Percentiles rank a stretch among this genome's conserved stretches.
Evolutionary conservation across 2,888 invertebrate genomes (phyloP).

Genomic region (Andrena bicolor): DNA sequence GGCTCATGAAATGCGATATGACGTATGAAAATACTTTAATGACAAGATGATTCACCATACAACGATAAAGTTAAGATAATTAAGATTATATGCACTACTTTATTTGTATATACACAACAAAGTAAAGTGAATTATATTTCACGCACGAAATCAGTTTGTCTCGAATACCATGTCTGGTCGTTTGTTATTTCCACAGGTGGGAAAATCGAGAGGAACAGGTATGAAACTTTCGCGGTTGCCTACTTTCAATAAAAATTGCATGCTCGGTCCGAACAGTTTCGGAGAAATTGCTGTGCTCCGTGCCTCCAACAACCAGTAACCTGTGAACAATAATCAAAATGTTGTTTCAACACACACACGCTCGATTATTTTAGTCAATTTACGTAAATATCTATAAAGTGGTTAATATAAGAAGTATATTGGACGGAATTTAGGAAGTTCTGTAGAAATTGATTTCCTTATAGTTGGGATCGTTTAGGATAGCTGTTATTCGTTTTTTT

Average conservation of each 20-base stretch:
- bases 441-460: no score
- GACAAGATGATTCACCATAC: not conserved
- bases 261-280: constrained; percentile 66
- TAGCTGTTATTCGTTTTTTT: no score
- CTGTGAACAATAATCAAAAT: constrained; percentile 49
- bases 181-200: constrained; percentile 77
- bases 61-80: not conserved
- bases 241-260: constrained; percentile 78
- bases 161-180: constrained; percentile 76
- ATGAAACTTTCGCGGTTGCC: constrained; percentile 72
- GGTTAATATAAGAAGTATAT: not conserved
- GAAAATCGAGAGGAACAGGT: constrained; percentile 76
- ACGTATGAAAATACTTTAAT: not conserved
- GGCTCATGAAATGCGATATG: not conserved
- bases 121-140: constrained; percentile 17
- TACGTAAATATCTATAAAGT: not conserved
- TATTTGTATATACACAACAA: constrained; percentile 11
- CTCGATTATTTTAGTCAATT: not conserved
- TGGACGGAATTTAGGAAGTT: no score
- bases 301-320: constrained; percentile 79
- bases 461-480: no score
- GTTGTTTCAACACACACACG: not conserved
- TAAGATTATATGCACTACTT: not conserved
- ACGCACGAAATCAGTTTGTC: constrained; percentile 20
- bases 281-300: constrained; percentile 71